Evolutionary conservation across 2,113 vertebrate species (phyloP).

Genomic region (Tautogolabrus adspersus): DNA sequence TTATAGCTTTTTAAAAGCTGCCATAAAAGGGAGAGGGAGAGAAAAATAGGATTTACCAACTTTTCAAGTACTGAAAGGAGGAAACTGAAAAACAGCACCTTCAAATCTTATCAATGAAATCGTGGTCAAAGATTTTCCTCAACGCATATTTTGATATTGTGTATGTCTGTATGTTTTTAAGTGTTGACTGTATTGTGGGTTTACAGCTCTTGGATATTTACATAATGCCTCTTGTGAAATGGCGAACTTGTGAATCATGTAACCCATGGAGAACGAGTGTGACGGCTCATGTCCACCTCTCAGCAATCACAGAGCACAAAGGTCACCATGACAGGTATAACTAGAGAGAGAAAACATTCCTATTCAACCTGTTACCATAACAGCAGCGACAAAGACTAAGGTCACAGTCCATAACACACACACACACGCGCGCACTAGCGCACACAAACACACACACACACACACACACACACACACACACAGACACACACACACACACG

Average conservation of each 20-base stretch:
- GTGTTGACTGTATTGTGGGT: slow-evolving; percentile 8
- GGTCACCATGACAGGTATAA: slow-evolving; percentile 69
- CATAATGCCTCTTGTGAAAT: slow-evolving; percentile 12
- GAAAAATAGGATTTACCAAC: too few relatives aligned
- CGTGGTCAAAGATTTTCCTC: too few relatives aligned
- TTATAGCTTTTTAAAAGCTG: too few relatives aligned
- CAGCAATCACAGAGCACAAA: slow-evolving; percentile 60
- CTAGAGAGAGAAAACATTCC: slow-evolving; percentile 60
- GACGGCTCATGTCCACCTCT: slow-evolving; percentile 37
- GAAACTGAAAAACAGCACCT: too few relatives aligned
- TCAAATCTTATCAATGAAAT: too few relatives aligned
- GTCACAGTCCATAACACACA: slow-evolving; percentile 58
- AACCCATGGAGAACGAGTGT: slow-evolving; percentile 28
- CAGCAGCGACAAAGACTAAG: slow-evolving; percentile 54
- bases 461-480: slow-evolving; percentile 35
- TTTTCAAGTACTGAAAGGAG: too few relatives aligned
- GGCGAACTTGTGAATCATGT: slow-evolving; percentile 37
- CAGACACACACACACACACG: slow-evolving; percentile 28
- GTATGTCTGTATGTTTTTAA: neutral
- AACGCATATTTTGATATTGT: too few relatives aligned
- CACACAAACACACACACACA: slow-evolving; percentile 41
- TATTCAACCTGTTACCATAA: slow-evolving; percentile 68
- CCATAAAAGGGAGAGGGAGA: too few relatives aligned
- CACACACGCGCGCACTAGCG: slow-evolving; percentile 43
- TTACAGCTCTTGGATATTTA: slow-evolving; percentile 1